Base-by-base conservation (phyloP, 1,140 invertebrate genomes). In the Phocides pigmalion region DNA sequence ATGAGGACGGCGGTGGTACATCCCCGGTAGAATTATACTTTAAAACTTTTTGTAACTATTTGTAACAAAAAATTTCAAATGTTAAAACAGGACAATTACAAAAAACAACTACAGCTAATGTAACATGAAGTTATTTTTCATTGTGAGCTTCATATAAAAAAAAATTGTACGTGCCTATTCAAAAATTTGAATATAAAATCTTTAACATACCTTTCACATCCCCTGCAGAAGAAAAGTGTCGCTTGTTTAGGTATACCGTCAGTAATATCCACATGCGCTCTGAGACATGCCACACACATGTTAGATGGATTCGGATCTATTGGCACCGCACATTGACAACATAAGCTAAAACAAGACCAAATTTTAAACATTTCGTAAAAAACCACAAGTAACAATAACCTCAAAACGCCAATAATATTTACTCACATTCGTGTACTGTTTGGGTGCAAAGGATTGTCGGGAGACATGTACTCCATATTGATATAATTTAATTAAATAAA, bases 251-350 rank as follows among this genome's bases (percentile, higher is more conserved):
- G 97, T 85, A 99, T 99, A 16, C 96, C 97, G 84, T 98, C 97
- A 16, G 98, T 98, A 35, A 99, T 99, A 80, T 99, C 98, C 11
- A 99, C 95, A 82, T 96, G 93, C 28, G 95, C 95, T 32, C 98
- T 93, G 11, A 99, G 90, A 93, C 99, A 99, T 15, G 95, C 95
- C 0, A 98, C 96, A 89, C 99, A 99, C 97, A 99, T 99, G 87
- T 99, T 99, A 1, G 98, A 95, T 4, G 98, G 97, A 93, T 99
- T 99, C 28, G 99, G 96, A 70, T 98, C 95, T 41, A 99, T 98
- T 11, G 92, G 77, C 41, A 93, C 93, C 15, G 96, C 96, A 92
- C 96, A 98, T 88, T 96, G 94, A 78, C 96, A 98, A 78, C 97
- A 97, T 77, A 96, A 91, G 84, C 94, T 95, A 74, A 64, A 92